phyloP scores from a whole-genome alignment of 2,888 invertebrate genomes.

The Cephus pygmeus region DNA sequence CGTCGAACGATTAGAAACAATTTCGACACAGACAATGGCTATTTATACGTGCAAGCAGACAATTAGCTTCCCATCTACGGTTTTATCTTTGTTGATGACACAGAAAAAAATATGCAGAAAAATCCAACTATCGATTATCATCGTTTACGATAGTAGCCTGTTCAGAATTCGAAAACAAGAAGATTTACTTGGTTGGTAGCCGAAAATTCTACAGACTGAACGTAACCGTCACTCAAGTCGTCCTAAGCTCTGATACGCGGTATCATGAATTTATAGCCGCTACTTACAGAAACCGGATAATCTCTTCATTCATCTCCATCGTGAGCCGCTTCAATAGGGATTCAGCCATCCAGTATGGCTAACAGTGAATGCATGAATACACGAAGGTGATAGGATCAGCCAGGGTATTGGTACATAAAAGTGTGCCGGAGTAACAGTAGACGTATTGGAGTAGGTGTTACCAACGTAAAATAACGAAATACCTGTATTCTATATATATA shows the following conservation, averaged over 20 bases:
- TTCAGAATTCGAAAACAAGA: no score
- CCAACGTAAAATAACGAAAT: not conserved
- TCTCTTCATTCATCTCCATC: slow-evolving; percentile 18
- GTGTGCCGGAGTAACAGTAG: no score
- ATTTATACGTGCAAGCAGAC: not conserved
- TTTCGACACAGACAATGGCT: not conserved
- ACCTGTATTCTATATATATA: not conserved
- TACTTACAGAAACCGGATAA: slow-evolving; percentile 19
- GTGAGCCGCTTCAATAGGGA: slow-evolving; percentile 13
- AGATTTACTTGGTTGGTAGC: no score
- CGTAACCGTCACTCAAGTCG: not conserved
- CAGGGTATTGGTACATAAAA: not conserved
- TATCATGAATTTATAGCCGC: slow-evolving; percentile 21
- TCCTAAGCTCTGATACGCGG: slow-evolving; percentile 18
- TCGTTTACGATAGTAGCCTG: not conserved
- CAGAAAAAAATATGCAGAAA: not conserved
- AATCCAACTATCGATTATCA: not conserved
- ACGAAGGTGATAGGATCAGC: not conserved
- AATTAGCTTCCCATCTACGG: not conserved
- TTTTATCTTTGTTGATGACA: not conserved
- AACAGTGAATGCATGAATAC: not conserved
- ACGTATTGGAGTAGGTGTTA: not conserved
- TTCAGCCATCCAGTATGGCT: not conserved
- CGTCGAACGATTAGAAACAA: not conserved
- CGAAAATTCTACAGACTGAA: not conserved